Evolutionary conservation across 2,888 invertebrate species (phyloP).

Genomic region (Phortica okadai): DNA sequence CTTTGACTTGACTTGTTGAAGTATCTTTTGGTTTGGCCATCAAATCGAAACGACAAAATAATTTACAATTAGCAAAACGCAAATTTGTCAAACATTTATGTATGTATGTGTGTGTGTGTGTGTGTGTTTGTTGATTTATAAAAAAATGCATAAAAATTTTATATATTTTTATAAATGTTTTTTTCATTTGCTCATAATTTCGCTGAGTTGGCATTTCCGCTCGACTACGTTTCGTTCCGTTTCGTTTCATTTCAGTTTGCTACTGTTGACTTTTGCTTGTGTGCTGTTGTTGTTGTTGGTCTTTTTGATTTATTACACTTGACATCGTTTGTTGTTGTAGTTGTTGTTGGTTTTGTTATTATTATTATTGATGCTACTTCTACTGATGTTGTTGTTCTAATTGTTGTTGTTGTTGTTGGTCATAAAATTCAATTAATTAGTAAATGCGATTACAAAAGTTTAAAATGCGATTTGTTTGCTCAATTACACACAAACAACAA

Average conservation of each 20-base stretch:
- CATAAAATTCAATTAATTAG: constrained; percentile 33
- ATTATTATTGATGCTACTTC: background rate
- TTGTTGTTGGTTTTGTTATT: constrained; percentile 6
- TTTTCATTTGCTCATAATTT: constrained; percentile 17
- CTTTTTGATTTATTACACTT: constrained; percentile 32
- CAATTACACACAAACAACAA: constrained; percentile 31
- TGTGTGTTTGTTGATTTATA: background rate
- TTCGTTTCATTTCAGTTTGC: background rate
- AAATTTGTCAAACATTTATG: constrained; percentile 12
- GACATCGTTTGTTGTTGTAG: background rate
- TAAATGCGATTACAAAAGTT: constrained; percentile 41
- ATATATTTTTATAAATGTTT: background rate
- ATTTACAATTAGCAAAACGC: constrained; percentile 12
- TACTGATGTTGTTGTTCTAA: background rate
- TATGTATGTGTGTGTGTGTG: background rate
- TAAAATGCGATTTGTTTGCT: constrained; percentile 41
- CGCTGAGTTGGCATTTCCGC: background rate
- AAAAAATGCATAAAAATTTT: no score
- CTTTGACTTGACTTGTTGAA: background rate
- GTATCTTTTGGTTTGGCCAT: background rate
- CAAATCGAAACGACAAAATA: constrained; percentile 21
- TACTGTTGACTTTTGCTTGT: background rate
- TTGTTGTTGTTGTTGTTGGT: constrained; percentile 26
- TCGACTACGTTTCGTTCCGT: background rate
- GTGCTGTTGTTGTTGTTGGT: background rate